A percentile compares a stretch with the other conserved stretches of the same genome.
Evolutionary conservation across 1,140 invertebrate species (phyloP).

Genomic region (Megalopta genalis): DNA sequence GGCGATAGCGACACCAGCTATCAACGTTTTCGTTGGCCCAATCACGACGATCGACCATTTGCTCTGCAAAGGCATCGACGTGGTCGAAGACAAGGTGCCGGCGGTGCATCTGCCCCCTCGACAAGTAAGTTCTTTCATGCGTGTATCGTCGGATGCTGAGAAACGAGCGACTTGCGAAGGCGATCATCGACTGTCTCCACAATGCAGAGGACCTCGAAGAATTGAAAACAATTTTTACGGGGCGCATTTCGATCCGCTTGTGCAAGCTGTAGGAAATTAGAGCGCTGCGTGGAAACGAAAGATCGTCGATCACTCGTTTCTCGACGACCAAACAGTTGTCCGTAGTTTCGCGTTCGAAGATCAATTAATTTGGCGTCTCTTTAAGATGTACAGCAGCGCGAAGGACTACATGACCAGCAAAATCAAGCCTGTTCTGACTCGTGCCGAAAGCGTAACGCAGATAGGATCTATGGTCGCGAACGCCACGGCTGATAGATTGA

Average conservation of each 20-base stretch:
- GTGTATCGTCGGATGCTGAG: too few species aligned
- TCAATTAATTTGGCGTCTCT: neutral
- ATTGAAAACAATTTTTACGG: too few species aligned
- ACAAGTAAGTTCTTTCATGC: constrained; percentile 81
- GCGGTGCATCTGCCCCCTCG: constrained; percentile 88
- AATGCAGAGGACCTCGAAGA: too few species aligned
- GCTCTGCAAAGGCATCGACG: constrained; percentile 88
- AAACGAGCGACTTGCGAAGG: too few species aligned
- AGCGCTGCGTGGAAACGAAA: too few species aligned
- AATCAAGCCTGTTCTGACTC: constrained; percentile 84
- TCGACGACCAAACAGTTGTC: too few species aligned
- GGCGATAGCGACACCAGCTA: constrained; percentile 85
- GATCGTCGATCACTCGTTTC: too few species aligned
- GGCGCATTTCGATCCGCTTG: too few species aligned
- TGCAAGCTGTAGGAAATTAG: too few species aligned
- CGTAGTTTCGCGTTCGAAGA: too few species aligned
- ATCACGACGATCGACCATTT: constrained; percentile 86
- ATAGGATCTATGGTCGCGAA: constrained; percentile 86
- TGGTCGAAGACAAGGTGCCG: constrained; percentile 88
- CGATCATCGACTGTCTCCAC: too few species aligned
- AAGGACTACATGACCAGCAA: constrained; percentile 86
- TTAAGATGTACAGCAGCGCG: constrained; percentile 87
- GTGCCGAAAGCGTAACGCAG: constrained; percentile 89
- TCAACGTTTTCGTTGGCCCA: constrained; percentile 84
- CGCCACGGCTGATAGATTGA: constrained; percentile 85